These are phyloP conservation scores for Slavum lentiscoides DNA, from an alignment of 2,888 invertebrate species.

Conservation along the genomic window DNA sequence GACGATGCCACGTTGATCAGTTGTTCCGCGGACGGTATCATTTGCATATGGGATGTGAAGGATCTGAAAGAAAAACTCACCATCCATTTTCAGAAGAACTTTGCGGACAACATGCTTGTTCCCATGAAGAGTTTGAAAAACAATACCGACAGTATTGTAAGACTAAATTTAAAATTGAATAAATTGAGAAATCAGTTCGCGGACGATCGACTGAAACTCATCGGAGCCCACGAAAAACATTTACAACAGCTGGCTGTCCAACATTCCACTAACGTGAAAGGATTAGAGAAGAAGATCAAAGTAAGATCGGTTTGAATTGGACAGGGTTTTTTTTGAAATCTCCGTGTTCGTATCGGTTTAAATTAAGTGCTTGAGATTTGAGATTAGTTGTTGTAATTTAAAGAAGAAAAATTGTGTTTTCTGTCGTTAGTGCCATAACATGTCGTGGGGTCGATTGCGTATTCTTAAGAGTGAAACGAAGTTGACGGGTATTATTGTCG, in stretches of 20 bases:
- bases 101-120: neutral
- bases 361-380: too few relatives aligned
- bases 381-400: too few relatives aligned
- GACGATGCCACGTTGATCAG: slow-evolving; percentile 15
- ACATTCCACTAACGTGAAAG: neutral
- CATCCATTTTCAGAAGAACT: neutral
- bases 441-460: too few relatives aligned
- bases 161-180: neutral
- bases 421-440: too few relatives aligned
- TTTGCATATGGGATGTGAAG: slow-evolving; percentile 76
- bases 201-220: neutral
- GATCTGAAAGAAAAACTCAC: neutral
- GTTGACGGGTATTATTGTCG: too few relatives aligned
- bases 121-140: neutral
- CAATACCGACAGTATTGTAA: neutral
- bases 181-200: neutral
- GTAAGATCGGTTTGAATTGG: neutral
- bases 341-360: too few relatives aligned
- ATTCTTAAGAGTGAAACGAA: too few relatives aligned
- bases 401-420: too few relatives aligned
- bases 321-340: too few relatives aligned
- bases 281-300: neutral
- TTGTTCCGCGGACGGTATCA: slow-evolving; percentile 68
- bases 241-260: neutral
- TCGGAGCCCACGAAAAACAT: neutral